phyloP scores from a whole-genome alignment of 2,888 invertebrate species.

The Abrostola tripartita region DNA sequence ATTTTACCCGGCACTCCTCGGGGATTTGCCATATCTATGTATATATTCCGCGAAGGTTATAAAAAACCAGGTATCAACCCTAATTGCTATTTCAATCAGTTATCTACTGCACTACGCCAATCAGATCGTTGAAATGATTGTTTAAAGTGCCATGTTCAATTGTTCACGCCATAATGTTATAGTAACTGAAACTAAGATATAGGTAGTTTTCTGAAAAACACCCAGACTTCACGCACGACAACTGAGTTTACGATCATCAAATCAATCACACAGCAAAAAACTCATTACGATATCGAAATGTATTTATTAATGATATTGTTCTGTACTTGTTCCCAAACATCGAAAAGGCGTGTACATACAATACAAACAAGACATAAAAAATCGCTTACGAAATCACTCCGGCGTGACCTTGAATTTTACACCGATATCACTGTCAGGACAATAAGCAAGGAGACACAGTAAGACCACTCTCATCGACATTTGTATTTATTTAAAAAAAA shows the following conservation, averaged over 20 bases:
- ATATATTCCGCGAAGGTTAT: too few species aligned
- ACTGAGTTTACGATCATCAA: neutral
- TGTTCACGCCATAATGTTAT: too few species aligned
- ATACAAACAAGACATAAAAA: conserved; percentile 16
- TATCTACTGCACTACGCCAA: too few species aligned
- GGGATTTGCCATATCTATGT: too few species aligned
- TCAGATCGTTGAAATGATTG: too few species aligned
- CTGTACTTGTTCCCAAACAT: conserved; percentile 26
- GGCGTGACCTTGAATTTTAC: conserved; percentile 44
- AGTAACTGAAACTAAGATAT: too few species aligned
- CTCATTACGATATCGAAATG: too few species aligned
- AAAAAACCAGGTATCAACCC: too few species aligned
- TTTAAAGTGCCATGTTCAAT: too few species aligned
- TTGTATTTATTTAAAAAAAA: neutral
- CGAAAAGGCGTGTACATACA: conserved; percentile 28
- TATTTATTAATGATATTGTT: neutral
- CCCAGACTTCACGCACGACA: neutral
- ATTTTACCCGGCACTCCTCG: too few species aligned
- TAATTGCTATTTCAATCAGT: too few species aligned
- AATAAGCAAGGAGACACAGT: neutral
- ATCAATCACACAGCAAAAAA: neutral
- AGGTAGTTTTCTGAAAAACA: too few species aligned
- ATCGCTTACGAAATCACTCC: conserved; percentile 34
- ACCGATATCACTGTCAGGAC: conserved; percentile 21
- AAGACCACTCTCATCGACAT: neutral